phyloP scores from a whole-genome alignment of 30 jellyfish, hydroid and myxozoan species.

The Cassiopea andromeda region DNA sequence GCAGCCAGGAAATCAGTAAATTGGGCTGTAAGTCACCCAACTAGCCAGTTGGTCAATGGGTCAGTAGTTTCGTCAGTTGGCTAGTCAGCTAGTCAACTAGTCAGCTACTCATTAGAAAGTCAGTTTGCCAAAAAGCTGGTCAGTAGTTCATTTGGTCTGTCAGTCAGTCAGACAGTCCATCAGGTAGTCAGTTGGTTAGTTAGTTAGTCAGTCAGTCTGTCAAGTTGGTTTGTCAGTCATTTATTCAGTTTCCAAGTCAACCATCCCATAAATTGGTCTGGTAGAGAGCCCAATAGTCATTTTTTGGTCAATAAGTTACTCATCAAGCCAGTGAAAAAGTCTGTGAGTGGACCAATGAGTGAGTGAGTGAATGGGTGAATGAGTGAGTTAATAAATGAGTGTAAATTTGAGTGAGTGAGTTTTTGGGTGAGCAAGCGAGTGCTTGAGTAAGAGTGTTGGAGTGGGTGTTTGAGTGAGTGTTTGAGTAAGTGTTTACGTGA shows the following conservation, averaged over 20 bases:
- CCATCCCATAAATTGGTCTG: background rate
- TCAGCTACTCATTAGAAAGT: background rate
- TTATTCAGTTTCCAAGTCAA: background rate
- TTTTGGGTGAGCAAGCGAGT: no score
- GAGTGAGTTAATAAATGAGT: background rate
- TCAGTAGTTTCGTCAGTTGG: background rate
- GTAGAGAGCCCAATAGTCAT: background rate
- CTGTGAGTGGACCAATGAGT: background rate
- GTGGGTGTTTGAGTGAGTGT: no score
- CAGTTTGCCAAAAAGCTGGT: background rate
- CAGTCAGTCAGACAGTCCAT: slow-evolving; percentile 2
- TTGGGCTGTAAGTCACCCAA: background rate
- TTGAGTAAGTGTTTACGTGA: no score
- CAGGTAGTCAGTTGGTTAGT: background rate
- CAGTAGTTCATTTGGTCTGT: background rate
- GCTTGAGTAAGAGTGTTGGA: no score
- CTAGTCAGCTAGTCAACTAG: background rate
- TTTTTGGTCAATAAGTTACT: background rate
- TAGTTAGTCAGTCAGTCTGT: background rate
- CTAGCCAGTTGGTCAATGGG: background rate
- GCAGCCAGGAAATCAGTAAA: background rate
- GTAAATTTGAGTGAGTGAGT: no score
- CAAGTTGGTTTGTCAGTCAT: background rate
- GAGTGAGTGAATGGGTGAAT: no score
- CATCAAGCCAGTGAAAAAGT: background rate